Conservation (phyloP, 1,140 invertebrate species). For the Atta colombica region DNA sequence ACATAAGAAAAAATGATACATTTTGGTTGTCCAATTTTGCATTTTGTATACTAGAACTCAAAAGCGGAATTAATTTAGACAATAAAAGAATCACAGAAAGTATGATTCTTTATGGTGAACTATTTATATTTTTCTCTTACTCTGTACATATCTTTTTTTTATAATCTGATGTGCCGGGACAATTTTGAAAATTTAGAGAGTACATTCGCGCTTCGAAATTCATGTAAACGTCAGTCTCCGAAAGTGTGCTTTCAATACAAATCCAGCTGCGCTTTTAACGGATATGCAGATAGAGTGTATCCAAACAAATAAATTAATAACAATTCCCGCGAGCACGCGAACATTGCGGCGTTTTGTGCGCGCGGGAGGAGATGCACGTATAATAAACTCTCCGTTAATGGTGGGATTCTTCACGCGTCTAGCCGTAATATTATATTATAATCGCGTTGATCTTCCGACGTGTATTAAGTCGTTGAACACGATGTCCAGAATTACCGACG, state of each 20-base stretch:
- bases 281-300: neutral
- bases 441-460: slow-evolving; percentile 56
- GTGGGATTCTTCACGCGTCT: slow-evolving; percentile 30
- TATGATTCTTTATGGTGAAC: neutral
- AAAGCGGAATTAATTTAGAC: neutral
- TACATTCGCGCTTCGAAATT: neutral
- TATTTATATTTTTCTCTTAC: neutral
- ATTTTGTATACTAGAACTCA: neutral
- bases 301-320: slow-evolving; percentile 39
- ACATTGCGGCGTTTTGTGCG: neutral
- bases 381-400: slow-evolving; percentile 40
- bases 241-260: slow-evolving; percentile 18
- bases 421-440: slow-evolving; percentile 57
- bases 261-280: neutral
- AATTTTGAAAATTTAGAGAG: slow-evolving; percentile 12
- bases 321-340: neutral
- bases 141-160: neutral
- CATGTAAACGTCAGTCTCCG: neutral
- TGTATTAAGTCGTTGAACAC: slow-evolving; percentile 58
- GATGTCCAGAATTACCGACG: slow-evolving; percentile 61
- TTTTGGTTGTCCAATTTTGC: neutral
- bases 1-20: neutral
- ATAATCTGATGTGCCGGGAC: neutral
- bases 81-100: neutral
- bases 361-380: neutral